A percentile compares a stretch with the other conserved stretches of the same genome.
Evolutionary conservation across 2,797 vertebrate genomes (phyloP).

Genomic region (Ataeniobius toweri): DNA sequence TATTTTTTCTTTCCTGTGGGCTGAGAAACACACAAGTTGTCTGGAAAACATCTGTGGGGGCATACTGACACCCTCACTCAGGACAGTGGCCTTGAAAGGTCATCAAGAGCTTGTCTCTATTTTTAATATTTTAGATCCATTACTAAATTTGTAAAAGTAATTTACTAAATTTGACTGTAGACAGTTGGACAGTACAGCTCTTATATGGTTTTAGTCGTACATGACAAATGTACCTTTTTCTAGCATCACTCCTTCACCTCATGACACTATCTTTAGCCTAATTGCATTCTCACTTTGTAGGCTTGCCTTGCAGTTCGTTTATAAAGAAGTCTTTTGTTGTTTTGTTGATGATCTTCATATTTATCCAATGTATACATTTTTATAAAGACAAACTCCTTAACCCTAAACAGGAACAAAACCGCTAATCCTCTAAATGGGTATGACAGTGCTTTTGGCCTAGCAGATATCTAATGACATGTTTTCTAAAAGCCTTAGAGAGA

Average conservation of each 20-base stretch:
- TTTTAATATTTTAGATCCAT: neutral
- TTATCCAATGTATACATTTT: neutral
- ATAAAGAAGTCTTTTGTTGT: neutral
- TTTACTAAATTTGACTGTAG: neutral
- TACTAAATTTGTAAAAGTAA: neutral
- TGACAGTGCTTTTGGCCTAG: neutral
- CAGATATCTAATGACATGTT: too few species aligned
- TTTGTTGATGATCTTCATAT: neutral
- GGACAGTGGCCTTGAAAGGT: slow-evolving; percentile 13
- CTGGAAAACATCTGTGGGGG: slow-evolving; percentile 48
- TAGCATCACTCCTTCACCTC: neutral
- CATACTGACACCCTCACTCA: neutral
- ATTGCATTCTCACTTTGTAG: neutral
- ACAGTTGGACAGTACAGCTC: neutral
- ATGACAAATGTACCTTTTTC: neutral
- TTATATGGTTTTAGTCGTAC: neutral
- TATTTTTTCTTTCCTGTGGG: slow-evolving; percentile 41
- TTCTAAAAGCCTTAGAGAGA: neutral
- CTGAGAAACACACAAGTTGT: slow-evolving; percentile 11
- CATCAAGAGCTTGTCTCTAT: neutral
- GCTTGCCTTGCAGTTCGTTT: neutral
- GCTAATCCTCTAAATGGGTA: neutral
- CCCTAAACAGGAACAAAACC: neutral
- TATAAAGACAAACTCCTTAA: neutral
- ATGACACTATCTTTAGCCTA: neutral